phyloP scores from a whole-genome alignment of 2,113 vertebrate species.

The Sphyrna mokarran region DNA sequence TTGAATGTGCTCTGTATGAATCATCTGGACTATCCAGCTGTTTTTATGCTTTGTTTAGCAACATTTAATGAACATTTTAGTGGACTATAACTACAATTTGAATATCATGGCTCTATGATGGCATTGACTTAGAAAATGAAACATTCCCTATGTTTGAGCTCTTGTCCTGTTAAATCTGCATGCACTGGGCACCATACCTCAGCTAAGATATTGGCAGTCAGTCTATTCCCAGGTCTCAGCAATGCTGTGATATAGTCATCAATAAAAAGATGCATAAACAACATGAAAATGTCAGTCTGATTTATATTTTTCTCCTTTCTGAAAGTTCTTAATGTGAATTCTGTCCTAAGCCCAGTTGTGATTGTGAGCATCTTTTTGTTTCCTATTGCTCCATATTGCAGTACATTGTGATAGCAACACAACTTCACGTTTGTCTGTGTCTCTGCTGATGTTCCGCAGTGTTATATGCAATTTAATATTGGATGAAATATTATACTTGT shows the following conservation, averaged over 20 bases:
- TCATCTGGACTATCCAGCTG: background rate
- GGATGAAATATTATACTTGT: constrained; percentile 7
- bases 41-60: background rate
- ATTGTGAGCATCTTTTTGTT: background rate
- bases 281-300: background rate
- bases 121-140: background rate
- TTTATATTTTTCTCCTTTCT: background rate
- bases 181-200: background rate
- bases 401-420: background rate
- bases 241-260: background rate
- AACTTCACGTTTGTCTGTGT: background rate
- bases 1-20: background rate
- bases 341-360: background rate
- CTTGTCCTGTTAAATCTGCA: background rate
- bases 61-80: background rate
- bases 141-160: background rate
- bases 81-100: background rate
- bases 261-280: background rate
- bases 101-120: background rate
- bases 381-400: background rate
- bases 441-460: background rate
- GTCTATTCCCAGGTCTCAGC: background rate
- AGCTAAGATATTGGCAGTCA: background rate
- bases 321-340: background rate
- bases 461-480: background rate